These are phyloP conservation scores for Pogona vitticeps DNA, from an alignment of 2,113 vertebrate species.

Conservation along the genomic window DNA sequence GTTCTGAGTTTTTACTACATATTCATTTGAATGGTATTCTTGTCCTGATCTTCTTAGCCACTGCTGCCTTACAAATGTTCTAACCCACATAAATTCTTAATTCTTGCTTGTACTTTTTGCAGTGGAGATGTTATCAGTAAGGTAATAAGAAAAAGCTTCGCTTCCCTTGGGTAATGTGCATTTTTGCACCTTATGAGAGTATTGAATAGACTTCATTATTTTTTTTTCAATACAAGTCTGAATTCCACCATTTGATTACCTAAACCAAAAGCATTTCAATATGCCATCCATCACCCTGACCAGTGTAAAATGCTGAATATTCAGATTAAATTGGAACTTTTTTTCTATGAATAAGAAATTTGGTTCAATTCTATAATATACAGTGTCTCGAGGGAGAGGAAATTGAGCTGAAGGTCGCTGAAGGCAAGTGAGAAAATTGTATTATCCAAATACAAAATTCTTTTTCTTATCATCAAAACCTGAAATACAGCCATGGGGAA, in stretches of 20 bases:
- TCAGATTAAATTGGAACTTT: constrained; percentile 80
- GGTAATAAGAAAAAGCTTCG: constrained; percentile 65
- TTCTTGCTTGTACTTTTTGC: constrained; percentile 62
- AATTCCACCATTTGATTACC: constrained; percentile 76
- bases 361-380: constrained; percentile 76
- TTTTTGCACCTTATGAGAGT: constrained; percentile 70
- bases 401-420: constrained; percentile 81
- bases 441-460: constrained; percentile 80
- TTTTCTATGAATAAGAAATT: constrained; percentile 80
- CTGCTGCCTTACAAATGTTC: constrained; percentile 45
- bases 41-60: neutral
- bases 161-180: constrained; percentile 60
- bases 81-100: constrained; percentile 71
- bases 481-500: constrained; percentile 71
- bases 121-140: constrained; percentile 66
- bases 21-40: neutral
- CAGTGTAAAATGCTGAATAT: constrained; percentile 76
- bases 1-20: neutral
- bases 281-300: constrained; percentile 79
- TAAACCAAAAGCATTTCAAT: constrained; percentile 76
- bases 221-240: constrained; percentile 66
- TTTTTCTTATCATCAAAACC: constrained; percentile 77
- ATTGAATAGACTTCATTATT: constrained; percentile 79
- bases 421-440: constrained; percentile 80
- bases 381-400: constrained; percentile 75